Evolutionary conservation across 2,113 vertebrate genomes (phyloP).

Genomic region (Todiramphus saurophagus): DNA sequence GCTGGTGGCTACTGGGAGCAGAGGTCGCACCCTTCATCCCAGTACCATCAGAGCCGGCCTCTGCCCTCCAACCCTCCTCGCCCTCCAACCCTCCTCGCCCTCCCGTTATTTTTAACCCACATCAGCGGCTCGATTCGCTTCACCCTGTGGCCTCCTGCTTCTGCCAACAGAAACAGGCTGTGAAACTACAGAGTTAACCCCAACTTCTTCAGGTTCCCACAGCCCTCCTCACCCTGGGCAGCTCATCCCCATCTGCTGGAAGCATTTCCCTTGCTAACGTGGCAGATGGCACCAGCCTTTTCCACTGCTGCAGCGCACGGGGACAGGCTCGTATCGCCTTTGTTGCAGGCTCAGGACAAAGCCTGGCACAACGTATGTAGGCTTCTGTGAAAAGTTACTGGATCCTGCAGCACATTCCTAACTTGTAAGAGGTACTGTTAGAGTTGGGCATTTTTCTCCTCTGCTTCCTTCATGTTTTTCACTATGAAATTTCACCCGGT

Average conservation of each 20-base stretch:
- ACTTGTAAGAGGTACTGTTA: not conserved
- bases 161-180: conserved; percentile 28
- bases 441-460: not conserved
- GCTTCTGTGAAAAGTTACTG: not conserved
- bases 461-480: not conserved
- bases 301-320: not conserved
- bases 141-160: not conserved
- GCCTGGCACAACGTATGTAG: fast-evolving
- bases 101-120: not conserved
- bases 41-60: not conserved
- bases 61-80: not conserved
- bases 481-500: not conserved
- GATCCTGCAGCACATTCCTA: not conserved
- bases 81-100: not conserved
- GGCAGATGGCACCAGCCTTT: not conserved
- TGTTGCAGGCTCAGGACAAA: not conserved
- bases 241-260: not conserved
- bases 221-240: not conserved
- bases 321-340: not conserved
- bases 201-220: not conserved
- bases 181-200: not conserved
- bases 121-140: not conserved
- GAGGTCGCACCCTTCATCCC: not conserved
- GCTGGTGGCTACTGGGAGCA: not conserved
- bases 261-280: not conserved